phyloP scores from a whole-genome alignment of 2,113 vertebrate species.

The Apodemus sylvaticus region DNA sequence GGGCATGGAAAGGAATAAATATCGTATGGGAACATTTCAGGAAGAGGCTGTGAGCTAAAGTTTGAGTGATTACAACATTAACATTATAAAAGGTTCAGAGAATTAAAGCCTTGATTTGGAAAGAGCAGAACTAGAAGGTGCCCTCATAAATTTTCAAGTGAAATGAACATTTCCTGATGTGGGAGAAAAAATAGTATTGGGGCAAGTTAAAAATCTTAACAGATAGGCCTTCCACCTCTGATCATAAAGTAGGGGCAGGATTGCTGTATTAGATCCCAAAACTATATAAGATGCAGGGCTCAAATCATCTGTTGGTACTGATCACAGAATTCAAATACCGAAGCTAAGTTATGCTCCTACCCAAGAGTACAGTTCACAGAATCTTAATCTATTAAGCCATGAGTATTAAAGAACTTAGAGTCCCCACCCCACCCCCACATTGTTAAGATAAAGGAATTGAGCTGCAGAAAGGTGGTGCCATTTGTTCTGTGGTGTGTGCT shows the following conservation, averaged over 20 bases:
- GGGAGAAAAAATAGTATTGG: slow-evolving; percentile 36
- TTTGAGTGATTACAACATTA: background rate
- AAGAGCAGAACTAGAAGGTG: slow-evolving; percentile 29
- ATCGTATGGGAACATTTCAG: background rate
- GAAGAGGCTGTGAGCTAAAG: background rate
- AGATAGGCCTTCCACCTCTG: background rate
- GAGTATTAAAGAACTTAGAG: background rate
- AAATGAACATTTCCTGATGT: slow-evolving; percentile 29
- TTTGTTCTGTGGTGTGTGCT: background rate
- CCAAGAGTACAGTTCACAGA: background rate
- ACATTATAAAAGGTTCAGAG: background rate
- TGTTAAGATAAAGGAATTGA: background rate
- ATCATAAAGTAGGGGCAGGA: background rate
- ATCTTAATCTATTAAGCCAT: background rate
- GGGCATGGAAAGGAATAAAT: background rate
- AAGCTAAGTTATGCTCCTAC: background rate
- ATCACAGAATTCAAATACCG: background rate
- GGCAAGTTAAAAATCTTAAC: slow-evolving; percentile 4
- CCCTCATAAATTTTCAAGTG: slow-evolving; percentile 47
- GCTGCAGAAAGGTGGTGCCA: background rate
- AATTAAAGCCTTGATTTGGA: slow-evolving; percentile 30
- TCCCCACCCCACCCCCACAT: background rate
- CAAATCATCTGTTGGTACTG: background rate
- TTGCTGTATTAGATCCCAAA: background rate
- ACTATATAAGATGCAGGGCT: background rate